Evolutionary conservation across 2,113 vertebrate species (phyloP), one percentile per base, ranked within the genome.

Genomic region (Onychostruthus taczanowskii): DNA sequence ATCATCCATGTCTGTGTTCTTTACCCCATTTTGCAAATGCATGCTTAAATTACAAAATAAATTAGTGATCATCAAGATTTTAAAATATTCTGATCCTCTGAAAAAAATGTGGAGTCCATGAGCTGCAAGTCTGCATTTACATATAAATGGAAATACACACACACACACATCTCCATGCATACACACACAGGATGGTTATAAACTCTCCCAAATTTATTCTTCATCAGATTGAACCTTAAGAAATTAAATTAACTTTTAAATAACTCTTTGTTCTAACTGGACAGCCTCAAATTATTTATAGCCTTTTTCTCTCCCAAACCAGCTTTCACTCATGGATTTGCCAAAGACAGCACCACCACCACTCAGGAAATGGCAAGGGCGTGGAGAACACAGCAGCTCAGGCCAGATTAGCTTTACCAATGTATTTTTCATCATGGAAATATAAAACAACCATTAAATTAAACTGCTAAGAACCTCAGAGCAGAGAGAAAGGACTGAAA

Each of bases 121-220:
- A 94, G 62, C 67, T 59, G 52, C 68, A 73, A 44, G 39, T 59
- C 67, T 78, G 24, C 52, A 90, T 97, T 97, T 97, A 90, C 64
- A 95, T 94, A 84, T 93, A 95, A 97, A 97, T 92, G 43, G 86
- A 94, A 97, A 96, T 44, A 69, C 11, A 39, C 11, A 47, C 35
- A 44, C 31, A 50, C 53, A 37, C 58, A 17, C 23, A 47, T 37
- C 63, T 27, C 46, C 30, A 23, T 11, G 21, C 35, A 28, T 4
- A 52, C 44, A 59, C 37, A 44, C 28, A 28, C 2, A 13, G 35
- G 14, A 13, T 28, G 64, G 17, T 31, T 58, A 47, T 35, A 58
- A 90, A 58, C 74, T 43, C 85, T 35, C 24, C 30, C 31, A 37
- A 33, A 58, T 53, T 68, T 63, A 59, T 50, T 75, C 64, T 83